Evolutionary conservation across 64 coral and sea anemone species (phyloP), one percentile per base, ranked within the genome.

Genomic region (Montipora sp.): DNA sequence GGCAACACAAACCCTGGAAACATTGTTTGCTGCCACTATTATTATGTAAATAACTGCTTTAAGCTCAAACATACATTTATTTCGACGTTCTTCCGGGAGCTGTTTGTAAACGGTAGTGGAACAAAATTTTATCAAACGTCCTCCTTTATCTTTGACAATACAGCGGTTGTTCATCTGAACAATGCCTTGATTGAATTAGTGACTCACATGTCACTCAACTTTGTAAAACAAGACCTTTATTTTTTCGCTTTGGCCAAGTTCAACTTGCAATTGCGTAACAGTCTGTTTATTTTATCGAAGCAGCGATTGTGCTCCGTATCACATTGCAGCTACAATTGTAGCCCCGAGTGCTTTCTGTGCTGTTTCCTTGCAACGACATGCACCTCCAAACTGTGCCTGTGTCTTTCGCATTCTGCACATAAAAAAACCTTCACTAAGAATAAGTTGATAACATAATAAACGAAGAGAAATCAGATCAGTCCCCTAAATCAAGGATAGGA

Each of bases 231-330:
- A 21, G 63, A n/a, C 43, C 19, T 71, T 85, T 5, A 85, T 45
- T 63, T 71, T 36, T 72, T 61, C 3, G 5, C 18, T 19, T n/a
- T 18, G 61, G 82, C 43, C 65, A 85, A 85, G 82, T 85, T 85
- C 82, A 85, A 43, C 47, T 12, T 85, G 48, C 50, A 3, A 71
- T 85, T 85, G 47, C 82, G 45, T 46, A 66, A 50, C 8, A 23
- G 71, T 46, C 9, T 84, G n/a, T 47, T 7, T 5, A 84, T 23
- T 47, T 68, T 59, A 68, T 14, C 36, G 7, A 23, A 57, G 3
- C 36, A 45, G 12, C 79, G 23, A 12, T 2, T 81, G 9, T 60
- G 15, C 47, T 67, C 11, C 13, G 5, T 70, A 55, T 61, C 51
- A 63, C 3, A 63, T 63, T 12, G 60, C 36, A 36, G 36, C 36